Evolutionary conservation across 2,888 invertebrate species (phyloP).

Genomic region (Latheticus oryzae): DNA sequence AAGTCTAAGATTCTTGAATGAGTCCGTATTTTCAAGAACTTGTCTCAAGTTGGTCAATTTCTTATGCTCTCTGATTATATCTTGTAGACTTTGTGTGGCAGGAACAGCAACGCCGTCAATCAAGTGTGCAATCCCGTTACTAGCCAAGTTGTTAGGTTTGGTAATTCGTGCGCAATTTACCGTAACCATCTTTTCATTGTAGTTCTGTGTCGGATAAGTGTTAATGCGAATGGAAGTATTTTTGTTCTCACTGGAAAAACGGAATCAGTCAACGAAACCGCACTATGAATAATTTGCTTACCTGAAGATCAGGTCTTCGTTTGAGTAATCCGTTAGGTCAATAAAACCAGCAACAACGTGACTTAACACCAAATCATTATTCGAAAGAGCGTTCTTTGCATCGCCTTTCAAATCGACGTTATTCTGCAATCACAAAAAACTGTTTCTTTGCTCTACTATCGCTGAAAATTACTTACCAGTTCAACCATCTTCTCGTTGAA

Average conservation of each 20-base stretch:
- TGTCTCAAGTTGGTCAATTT: conserved; percentile 69
- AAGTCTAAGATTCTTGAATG: conserved; percentile 69
- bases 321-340: conserved; percentile 69
- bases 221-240: conserved; percentile 70
- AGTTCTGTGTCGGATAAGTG: conserved; percentile 67
- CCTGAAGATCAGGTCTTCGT: conserved; percentile 68
- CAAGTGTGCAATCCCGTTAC: conserved; percentile 76
- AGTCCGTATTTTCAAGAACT: conserved; percentile 68
- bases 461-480: conserved; percentile 66
- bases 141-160: conserved; percentile 72
- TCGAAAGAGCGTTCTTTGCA: conserved; percentile 60
- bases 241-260: conserved; percentile 62
- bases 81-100: conserved; percentile 68
- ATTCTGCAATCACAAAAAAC: conserved; percentile 62
- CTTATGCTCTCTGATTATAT: conserved; percentile 70
- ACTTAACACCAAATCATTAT: conserved; percentile 68
- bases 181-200: conserved; percentile 68
- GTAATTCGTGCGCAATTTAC: conserved; percentile 76
- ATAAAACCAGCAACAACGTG: conserved; percentile 71
- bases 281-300: conserved; percentile 44
- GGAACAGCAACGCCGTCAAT: conserved; percentile 72
- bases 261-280: background rate
- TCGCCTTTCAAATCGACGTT: conserved; percentile 55
- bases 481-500: conserved; percentile 68
- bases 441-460: conserved; percentile 68